Percentiles rank a stretch among this genome's conserved stretches.
phyloP scores from a whole-genome alignment of 2,888 invertebrate genomes.

The Quadroppia sp. region DNA sequence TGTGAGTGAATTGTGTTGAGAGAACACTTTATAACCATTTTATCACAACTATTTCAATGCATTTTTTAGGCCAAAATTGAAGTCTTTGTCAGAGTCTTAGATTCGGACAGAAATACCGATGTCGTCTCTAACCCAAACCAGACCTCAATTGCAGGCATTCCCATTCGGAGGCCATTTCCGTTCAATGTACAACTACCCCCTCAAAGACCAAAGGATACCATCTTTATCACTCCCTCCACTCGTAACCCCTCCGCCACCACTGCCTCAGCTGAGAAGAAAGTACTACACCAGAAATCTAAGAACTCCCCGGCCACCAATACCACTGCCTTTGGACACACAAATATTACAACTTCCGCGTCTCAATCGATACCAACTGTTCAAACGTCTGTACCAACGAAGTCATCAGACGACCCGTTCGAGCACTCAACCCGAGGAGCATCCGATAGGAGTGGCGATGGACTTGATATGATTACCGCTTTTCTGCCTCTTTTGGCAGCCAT shows the following conservation, averaged over 20 bases:
- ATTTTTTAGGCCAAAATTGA: slow-evolving; percentile 47
- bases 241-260: slow-evolving; percentile 41
- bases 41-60: slow-evolving; percentile 11
- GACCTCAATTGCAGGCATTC: neutral
- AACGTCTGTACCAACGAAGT: slow-evolving; percentile 12
- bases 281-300: slow-evolving; percentile 22
- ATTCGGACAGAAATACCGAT: slow-evolving; percentile 7
- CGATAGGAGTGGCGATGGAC: slow-evolving; percentile 36
- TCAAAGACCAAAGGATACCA: slow-evolving; percentile 37
- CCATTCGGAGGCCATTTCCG: slow-evolving; percentile 31
- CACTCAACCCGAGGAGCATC: slow-evolving; percentile 15
- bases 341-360: slow-evolving; percentile 19
- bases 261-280: slow-evolving; percentile 22
- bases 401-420: slow-evolving; percentile 2
- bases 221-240: slow-evolving; percentile 39
- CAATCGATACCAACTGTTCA: slow-evolving; percentile 31
- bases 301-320: slow-evolving; percentile 37
- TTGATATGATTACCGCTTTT: slow-evolving; percentile 40
- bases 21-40: neutral
- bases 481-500: slow-evolving; percentile 44
- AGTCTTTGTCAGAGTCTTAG: slow-evolving; percentile 44
- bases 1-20: slow-evolving; percentile 39
- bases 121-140: neutral
- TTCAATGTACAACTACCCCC: slow-evolving; percentile 33
- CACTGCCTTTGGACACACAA: slow-evolving; percentile 40